phyloP scores from a whole-genome alignment of 2,797 vertebrate genomes.

The Hephaestus fuliginosus region DNA sequence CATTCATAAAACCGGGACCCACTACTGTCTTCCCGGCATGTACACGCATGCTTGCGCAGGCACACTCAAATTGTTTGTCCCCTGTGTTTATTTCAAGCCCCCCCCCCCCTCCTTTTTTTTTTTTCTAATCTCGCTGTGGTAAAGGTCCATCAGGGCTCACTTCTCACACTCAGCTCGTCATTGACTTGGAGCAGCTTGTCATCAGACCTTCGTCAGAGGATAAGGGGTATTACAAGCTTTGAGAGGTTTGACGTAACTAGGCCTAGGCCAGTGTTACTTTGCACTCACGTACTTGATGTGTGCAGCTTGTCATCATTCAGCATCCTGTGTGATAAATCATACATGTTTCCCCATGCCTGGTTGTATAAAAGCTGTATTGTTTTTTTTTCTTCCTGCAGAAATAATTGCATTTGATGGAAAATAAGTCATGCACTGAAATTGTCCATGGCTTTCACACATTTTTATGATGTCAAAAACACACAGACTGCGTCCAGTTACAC shows the following conservation, averaged over 20 bases:
- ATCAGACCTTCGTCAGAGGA: constrained; percentile 88
- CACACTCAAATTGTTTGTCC: constrained; percentile 34
- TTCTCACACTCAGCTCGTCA: constrained; percentile 79
- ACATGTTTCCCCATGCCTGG: constrained; percentile 39
- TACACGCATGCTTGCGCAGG: constrained; percentile 2
- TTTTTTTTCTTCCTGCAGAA: not conserved
- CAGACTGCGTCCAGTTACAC: constrained; percentile 18
- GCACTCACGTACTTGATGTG: constrained; percentile 71
- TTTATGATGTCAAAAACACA: constrained; percentile 9
- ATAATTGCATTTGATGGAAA: not conserved
- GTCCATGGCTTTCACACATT: not conserved
- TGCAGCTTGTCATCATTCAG: constrained; percentile 65
- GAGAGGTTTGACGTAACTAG: constrained; percentile 86
- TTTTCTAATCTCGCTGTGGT: constrained; percentile 68
- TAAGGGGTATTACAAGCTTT: constrained; percentile 88
- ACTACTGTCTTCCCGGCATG: constrained; percentile 60
- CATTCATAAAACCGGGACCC: constrained; percentile 83
- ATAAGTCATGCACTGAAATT: not conserved
- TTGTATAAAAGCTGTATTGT: constrained; percentile 20
- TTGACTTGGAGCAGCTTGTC: constrained; percentile 85
- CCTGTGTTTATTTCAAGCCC: constrained; percentile 54
- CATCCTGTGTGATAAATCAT: constrained; percentile 52
- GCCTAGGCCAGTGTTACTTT: constrained; percentile 74
- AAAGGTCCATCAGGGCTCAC: constrained; percentile 67
- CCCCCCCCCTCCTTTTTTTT: not conserved